Base-by-base conservation (phyloP, 2,888 invertebrate genomes). In the Cephus spinipes region DNA sequence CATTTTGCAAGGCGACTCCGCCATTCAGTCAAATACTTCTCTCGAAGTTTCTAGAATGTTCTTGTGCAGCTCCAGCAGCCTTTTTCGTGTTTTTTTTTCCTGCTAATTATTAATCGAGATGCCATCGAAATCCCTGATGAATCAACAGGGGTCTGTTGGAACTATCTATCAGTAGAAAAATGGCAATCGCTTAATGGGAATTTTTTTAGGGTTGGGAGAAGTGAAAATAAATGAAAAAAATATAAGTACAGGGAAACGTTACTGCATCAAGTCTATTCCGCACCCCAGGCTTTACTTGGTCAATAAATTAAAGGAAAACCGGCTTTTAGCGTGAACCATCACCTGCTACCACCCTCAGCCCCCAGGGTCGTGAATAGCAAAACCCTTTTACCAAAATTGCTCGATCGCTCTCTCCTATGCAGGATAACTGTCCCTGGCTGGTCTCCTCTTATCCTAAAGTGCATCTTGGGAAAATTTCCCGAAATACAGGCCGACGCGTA, bases 381-480 rank as follows among this genome's bases (percentile, higher is more conserved):
- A 90, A 90, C 89, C 90, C 90, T 90, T 90, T 90, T 89, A 90
- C 90, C 86, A 85, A 90, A 90, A 90, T 90, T 90, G 89, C 89
- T 84, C 84, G 86, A 86, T 86, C 85, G 84, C 81, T 86, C 81
- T 55, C 23, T 83, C 81, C 80, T 83, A 81, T 83, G 82, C 83
- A 79, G 81, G 82, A 81, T 85, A 86, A 84, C 86, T 85, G 83
- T 81, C 81, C 31, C 32, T 71, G 12, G 31, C 31, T 12, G 32
- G 71, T 71, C 9, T 71, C 12, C 32, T 15, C 71, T 32, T 71
- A 1, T 32, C 12, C 31, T 71, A 71, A 71, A 71, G 71, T 71
- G 71, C 71, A 71, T 71, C 71, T 31, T 32, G 71, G 71, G 71
- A 71, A 71, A 71, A 15, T 71, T 71, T 32, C 23, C 6, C 55